Evolutionary conservation across 1,140 invertebrate species (phyloP).

Genomic region (Thalassaphorura encarpata): DNA sequence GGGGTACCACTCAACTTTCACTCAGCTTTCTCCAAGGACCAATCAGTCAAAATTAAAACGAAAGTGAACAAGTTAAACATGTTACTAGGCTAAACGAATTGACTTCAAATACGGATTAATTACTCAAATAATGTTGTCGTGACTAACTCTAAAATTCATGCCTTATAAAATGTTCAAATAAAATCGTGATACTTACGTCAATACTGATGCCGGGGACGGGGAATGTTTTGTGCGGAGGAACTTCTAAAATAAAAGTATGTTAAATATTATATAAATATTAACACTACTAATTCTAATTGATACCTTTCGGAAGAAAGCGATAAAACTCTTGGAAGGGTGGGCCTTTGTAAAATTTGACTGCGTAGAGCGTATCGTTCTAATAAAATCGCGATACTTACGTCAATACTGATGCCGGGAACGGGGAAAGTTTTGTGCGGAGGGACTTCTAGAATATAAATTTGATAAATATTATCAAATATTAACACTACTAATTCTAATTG

Average conservation of each 20-base stretch:
- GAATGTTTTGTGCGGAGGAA: slow-evolving; percentile 47
- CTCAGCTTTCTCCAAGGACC: not conserved
- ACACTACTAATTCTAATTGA: not conserved
- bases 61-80: not conserved
- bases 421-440: slow-evolving; percentile 48
- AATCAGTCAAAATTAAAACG: not conserved
- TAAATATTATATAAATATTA: slow-evolving; percentile 11
- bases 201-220: slow-evolving; percentile 54
- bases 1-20: not conserved
- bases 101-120: not conserved
- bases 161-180: too few species aligned
- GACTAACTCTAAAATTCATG: too few species aligned
- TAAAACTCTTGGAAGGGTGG: not conserved
- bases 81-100: not conserved
- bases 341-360: not conserved
- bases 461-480: slow-evolving; percentile 11
- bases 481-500: not conserved
- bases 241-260: slow-evolving; percentile 3
- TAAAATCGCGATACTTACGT: slow-evolving; percentile 53
- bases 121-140: too few species aligned
- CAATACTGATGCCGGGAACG: slow-evolving; percentile 55
- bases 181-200: slow-evolving; percentile 56
- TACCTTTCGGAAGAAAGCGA: not conserved
- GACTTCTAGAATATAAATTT: slow-evolving; percentile 3
- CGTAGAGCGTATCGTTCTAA: not conserved